A percentile compares a stretch with the other conserved stretches of the same genome.
Conservation (phyloP, 1,140 invertebrate genomes). For the Drosophila willistoni region DNA sequence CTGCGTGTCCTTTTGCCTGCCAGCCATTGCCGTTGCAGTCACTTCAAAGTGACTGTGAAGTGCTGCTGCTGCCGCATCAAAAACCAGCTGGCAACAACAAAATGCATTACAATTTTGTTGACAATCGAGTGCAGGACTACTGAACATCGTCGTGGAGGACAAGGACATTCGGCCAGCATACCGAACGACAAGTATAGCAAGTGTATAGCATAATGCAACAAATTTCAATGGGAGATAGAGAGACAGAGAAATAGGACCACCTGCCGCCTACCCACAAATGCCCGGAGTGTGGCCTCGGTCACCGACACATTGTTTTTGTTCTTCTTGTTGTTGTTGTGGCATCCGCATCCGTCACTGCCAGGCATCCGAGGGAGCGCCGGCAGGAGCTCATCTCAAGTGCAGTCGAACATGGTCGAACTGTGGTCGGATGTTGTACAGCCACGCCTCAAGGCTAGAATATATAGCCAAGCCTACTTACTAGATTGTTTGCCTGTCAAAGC, state of each 20-base stretch:
- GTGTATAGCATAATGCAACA: constrained; percentile 66
- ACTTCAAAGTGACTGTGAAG: constrained; percentile 53
- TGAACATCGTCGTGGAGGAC: constrained; percentile 43
- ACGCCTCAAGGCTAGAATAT: constrained; percentile 37
- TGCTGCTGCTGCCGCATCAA: constrained; percentile 47
- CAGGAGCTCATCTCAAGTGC: constrained; percentile 53
- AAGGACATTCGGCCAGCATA: constrained; percentile 63
- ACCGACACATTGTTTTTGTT: constrained; percentile 65
- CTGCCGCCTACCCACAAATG: constrained; percentile 45
- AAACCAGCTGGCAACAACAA: constrained; percentile 23
- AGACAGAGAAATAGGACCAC: constrained; percentile 33
- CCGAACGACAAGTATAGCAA: background rate
- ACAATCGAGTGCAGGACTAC: constrained; percentile 68
- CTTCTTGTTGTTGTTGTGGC: constrained; percentile 41
- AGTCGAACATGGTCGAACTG: constrained; percentile 27
- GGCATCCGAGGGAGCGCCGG: constrained; percentile 32
- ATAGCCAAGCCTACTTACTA: constrained; percentile 30
- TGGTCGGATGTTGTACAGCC: constrained; percentile 31
- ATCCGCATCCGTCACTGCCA: constrained; percentile 63
- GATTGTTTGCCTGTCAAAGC: constrained; percentile 39
- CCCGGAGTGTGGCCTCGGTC: constrained; percentile 67
- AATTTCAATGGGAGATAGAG: constrained; percentile 66
- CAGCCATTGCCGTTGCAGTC: constrained; percentile 55
- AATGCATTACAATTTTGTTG: constrained; percentile 74
- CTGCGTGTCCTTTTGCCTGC: constrained; percentile 69